Conservation (phyloP, 2,113 vertebrate species). For the Anser brachyrhynchus region DNA sequence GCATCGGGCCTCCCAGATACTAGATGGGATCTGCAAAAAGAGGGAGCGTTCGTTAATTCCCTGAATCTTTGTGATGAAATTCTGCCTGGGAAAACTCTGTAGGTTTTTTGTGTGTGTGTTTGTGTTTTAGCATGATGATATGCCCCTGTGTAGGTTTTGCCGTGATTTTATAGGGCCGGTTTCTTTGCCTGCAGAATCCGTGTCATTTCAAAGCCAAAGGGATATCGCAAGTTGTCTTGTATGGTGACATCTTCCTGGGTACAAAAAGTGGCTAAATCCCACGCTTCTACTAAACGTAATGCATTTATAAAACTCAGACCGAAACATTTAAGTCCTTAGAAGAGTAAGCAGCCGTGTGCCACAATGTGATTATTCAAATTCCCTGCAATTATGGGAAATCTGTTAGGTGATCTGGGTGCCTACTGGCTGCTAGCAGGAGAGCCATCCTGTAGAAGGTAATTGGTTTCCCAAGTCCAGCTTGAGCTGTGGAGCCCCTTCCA, state of each 20-base stretch:
- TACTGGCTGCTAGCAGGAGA: not conserved
- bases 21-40: not conserved
- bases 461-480: not conserved
- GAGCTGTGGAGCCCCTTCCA: not conserved
- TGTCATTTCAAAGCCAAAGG: not conserved
- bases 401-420: not conserved
- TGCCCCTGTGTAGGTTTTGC: not conserved
- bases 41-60: not conserved
- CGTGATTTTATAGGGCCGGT: not conserved
- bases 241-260: not conserved
- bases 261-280: not conserved
- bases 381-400: not conserved
- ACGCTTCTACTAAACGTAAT: rapidly evolving
- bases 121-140: not conserved
- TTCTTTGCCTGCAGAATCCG: not conserved
- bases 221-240: not conserved
- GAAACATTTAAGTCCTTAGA: not conserved
- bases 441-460: not conserved
- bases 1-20: not conserved
- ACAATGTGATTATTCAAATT: not conserved
- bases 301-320: not conserved
- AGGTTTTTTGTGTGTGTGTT: not conserved
- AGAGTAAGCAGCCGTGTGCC: not conserved
- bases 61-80: not conserved
- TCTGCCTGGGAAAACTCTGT: not conserved